These are phyloP conservation scores for Steinernema khuongi DNA, from an alignment of 1,140 invertebrate genomes.

Conservation along the genomic window DNA sequence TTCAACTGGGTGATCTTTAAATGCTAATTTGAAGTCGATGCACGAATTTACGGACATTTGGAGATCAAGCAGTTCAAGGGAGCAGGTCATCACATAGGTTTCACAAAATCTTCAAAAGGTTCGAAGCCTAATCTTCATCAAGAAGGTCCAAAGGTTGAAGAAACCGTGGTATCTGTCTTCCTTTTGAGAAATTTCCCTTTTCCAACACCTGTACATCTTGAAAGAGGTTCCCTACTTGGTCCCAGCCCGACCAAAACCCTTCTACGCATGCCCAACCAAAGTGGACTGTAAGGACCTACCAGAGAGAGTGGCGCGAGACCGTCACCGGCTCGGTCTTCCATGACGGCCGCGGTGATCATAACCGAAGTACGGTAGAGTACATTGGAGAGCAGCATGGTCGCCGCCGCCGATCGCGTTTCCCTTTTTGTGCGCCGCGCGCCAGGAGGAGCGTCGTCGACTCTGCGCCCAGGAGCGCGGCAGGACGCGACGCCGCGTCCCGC, in stretches of 20 bases:
- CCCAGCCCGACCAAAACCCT: not conserved
- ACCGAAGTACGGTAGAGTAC: conserved; percentile 11
- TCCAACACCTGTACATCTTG: too few relatives aligned
- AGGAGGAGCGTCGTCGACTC: not conserved
- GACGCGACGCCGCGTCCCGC: not conserved
- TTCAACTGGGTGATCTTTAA: too few relatives aligned
- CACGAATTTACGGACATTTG: too few relatives aligned
- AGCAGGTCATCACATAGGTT: too few relatives aligned
- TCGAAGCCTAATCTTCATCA: too few relatives aligned
- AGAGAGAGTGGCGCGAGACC: not conserved
- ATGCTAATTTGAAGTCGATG: too few relatives aligned
- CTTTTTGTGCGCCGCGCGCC: not conserved
- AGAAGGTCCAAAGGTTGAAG: too few relatives aligned
- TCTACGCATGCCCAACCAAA: not conserved
- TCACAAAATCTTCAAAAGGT: too few relatives aligned
- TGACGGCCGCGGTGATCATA: not conserved
- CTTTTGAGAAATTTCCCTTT: too few relatives aligned
- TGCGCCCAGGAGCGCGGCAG: not conserved
- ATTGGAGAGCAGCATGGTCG: not conserved
- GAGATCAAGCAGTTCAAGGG: too few relatives aligned
- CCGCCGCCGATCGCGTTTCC: not conserved
- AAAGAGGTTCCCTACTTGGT: not conserved
- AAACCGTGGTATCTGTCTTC: too few relatives aligned
- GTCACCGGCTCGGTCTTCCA: not conserved
- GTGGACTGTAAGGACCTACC: not conserved